Base-by-base conservation (phyloP, 2,113 vertebrate genomes). In the Anser brachyrhynchus region DNA sequence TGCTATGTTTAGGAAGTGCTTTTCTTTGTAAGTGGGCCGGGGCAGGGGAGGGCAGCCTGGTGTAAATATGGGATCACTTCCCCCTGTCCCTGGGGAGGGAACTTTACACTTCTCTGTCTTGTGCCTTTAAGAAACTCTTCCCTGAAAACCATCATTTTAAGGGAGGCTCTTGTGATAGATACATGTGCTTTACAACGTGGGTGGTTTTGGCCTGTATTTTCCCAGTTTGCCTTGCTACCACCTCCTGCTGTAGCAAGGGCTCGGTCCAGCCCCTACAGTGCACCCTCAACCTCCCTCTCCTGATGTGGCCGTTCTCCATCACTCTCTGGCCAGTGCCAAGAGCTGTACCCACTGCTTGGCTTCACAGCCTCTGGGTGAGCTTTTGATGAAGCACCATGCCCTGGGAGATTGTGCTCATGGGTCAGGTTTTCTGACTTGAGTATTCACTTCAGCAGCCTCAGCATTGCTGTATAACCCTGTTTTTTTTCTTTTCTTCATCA, bases 391-490 rank as follows among this genome's bases (percentile, higher is more conserved):
- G 41, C 55, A 25, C 39, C 26, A 10, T 18, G 31, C 33, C 12
- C 26, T 20, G 31, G 9, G 72, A 23, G 10, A 31, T 41, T 6
- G 41, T 57, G 54, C 54, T 55, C 9, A 28, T 41, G 17, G 72
- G 54, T 75, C 72, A 58, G 41, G 22, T 23, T n/a, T 31, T 57
- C 59, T 39, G 55, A 7, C 43, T 46, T 44, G n/a, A 3, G 12
- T 0, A 18, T 2, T 52, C 26, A 1, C 43, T 79, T 26, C 49
- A 35, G 81, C 84, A 71, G 65, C 70, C 70, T 55, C n/a, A 2
- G 0, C 2, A 21, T 2, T 77, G n/a, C 26, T 10, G 49, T 35
- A 0, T 3, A 31, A 17, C 28, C 46, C 0, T 23, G 5, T 22
- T 51, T 12, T 51, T 69, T 65, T 51, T 11, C 19, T 22, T 46